A percentile compares a stretch with the other conserved stretches of the same genome.
phyloP scores from a whole-genome alignment of 1,140 invertebrate species.

The Drosophila bocki region DNA sequence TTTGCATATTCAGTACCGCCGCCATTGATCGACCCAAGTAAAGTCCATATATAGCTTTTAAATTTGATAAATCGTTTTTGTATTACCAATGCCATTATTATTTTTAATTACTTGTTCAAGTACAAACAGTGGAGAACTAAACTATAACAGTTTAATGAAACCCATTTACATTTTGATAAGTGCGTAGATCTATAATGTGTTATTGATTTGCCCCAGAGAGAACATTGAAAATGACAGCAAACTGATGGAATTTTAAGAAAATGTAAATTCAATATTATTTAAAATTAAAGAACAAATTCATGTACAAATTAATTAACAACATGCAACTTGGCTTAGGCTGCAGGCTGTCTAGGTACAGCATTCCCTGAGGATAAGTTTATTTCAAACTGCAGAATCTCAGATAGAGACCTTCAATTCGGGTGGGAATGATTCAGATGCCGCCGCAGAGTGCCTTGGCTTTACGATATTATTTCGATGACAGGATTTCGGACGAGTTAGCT shows the following conservation, averaged over 20 bases:
- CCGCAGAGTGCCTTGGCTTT: constrained; percentile 3
- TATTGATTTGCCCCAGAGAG: constrained; percentile 1
- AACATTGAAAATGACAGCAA: neutral
- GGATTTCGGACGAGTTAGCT: constrained; percentile 3
- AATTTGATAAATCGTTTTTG: constrained; percentile 40
- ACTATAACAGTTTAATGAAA: neutral
- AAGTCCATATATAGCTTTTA: constrained; percentile 54
- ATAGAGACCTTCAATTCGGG: neutral
- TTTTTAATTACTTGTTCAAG: constrained; percentile 29
- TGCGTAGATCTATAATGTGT: neutral
- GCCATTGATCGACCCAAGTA: neutral
- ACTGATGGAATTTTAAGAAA: neutral
- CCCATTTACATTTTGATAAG: neutral
- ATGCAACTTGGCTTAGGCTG: too few relatives aligned
- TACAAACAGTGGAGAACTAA: constrained; percentile 33
- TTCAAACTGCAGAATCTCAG: neutral
- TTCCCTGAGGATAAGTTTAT: neutral
- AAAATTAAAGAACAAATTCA: too few relatives aligned
- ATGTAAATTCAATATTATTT: neutral
- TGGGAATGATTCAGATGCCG: neutral
- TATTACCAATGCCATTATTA: constrained; percentile 33
- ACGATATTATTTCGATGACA: constrained; percentile 1
- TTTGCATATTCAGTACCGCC: neutral
- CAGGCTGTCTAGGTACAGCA: neutral
- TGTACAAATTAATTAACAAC: too few relatives aligned